Evolutionary conservation across 2,113 vertebrate species (phyloP).

Genomic region (Melanerpes formicivorus): DNA sequence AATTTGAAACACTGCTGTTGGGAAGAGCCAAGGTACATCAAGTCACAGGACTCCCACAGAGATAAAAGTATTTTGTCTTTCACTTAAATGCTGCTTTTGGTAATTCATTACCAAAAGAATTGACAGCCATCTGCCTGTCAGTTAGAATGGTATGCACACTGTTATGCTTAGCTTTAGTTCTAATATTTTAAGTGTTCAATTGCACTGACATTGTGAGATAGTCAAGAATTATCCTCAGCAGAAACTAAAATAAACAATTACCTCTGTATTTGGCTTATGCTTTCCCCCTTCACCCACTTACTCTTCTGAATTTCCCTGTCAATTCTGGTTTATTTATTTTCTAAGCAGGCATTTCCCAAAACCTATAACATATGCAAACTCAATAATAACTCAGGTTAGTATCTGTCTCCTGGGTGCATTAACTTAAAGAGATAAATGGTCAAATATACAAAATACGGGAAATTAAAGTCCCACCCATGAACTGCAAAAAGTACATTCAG

Average conservation of each 20-base stretch:
- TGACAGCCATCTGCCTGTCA: neutral
- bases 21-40: neutral
- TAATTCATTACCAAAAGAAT: neutral
- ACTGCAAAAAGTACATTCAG: neutral
- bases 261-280: neutral
- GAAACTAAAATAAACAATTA: neutral
- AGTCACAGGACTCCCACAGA: neutral
- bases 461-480: neutral
- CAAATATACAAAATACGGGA: neutral
- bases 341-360: neutral
- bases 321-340: neutral
- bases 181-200: neutral
- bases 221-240: neutral
- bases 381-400: neutral
- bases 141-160: neutral
- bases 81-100: neutral
- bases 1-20: neutral
- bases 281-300: neutral
- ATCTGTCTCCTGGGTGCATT: neutral
- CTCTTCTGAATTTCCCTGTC: neutral
- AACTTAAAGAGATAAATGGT: neutral
- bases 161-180: neutral
- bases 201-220: neutral
- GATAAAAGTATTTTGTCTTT: neutral
- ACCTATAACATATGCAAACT: neutral